Evolutionary conservation across 2,888 invertebrate genomes (phyloP), one percentile per base, ranked within the genome.

Genomic region (Synergus gifuensis): DNA sequence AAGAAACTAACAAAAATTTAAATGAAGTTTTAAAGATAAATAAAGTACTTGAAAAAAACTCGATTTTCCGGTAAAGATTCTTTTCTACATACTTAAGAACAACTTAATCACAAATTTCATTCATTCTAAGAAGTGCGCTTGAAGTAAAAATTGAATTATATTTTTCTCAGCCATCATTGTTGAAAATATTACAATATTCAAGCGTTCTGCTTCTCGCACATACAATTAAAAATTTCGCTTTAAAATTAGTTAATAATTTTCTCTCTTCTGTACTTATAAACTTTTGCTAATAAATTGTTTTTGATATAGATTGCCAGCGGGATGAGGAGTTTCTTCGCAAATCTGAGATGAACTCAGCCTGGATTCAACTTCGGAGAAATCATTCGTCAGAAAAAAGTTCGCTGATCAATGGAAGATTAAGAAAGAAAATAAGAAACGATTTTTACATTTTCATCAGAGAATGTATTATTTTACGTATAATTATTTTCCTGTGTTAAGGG

Each of bases 281-380:
- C 80, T 66, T 16, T 54, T 5, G 36, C 80, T 85, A 87, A 87
- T 90, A 87, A 88, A 85, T 79, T 78, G 81, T 88, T 87, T 89
- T 90, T 90, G 86, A 88, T 81, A 85, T 88, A 90, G 90, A 89
- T 90, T 85, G 83, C 88, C 87, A 85, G 82, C 87, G 76, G 89
- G 90, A 86, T 90, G 88, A 89, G 84, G 85, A 85, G 78, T 14
- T 36, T 36, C 81, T 77, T 78, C 42, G 81, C 86, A 87, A 85
- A 83, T 80, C 86, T 88, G 88, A 88, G 88, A 89, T 89, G 90
- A 90, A 88, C 88, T 89, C 90, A 86, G 79, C 69, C 42, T 77
- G 63, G 46, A 46, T 16, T 14, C 36, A 46, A 16, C 36, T 64
- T 14, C n/a, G 14, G n/a, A 76, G 62, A 77, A 22, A 36, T 63